These are phyloP conservation scores for Dendroctonus valens DNA, from an alignment of 1,140 invertebrate genomes.

Conservation along the genomic window DNA sequence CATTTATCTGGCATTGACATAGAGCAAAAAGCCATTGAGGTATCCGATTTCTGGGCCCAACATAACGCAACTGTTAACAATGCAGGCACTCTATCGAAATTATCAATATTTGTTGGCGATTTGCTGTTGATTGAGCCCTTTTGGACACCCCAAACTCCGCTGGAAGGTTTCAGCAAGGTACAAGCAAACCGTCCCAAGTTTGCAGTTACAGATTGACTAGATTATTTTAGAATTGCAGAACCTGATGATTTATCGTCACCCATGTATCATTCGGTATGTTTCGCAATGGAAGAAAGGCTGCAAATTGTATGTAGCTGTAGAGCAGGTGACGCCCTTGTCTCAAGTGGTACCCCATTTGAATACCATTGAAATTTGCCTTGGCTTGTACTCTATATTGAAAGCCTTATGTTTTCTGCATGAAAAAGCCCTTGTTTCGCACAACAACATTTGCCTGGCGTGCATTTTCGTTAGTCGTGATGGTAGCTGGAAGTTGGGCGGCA, in stretches of 20 bases:
- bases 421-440: conserved; percentile 73
- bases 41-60: conserved; percentile 74
- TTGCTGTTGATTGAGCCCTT: conserved; percentile 58
- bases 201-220: conserved; percentile 4
- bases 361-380: conserved; percentile 74
- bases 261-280: conserved; percentile 75
- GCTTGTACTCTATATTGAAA: conserved; percentile 71
- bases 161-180: conserved; percentile 73
- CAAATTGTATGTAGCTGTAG: conserved; percentile 72
- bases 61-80: conserved; percentile 64
- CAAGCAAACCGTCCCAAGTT: neutral
- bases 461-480: conserved; percentile 79
- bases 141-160: conserved; percentile 63
- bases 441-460: conserved; percentile 76
- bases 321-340: conserved; percentile 69
- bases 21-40: conserved; percentile 70
- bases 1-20: conserved; percentile 68
- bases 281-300: conserved; percentile 75
- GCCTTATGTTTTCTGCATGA: conserved; percentile 78
- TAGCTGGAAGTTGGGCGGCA: conserved; percentile 77
- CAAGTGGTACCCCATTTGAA: conserved; percentile 61
- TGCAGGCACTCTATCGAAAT: conserved; percentile 58
- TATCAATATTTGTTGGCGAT: conserved; percentile 74
- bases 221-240: conserved; percentile 60
- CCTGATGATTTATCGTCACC: conserved; percentile 76